A percentile compares a stretch with the other conserved stretches of the same genome.
phyloP scores from a whole-genome alignment of 2,888 invertebrate genomes.

The Axea sp. region DNA sequence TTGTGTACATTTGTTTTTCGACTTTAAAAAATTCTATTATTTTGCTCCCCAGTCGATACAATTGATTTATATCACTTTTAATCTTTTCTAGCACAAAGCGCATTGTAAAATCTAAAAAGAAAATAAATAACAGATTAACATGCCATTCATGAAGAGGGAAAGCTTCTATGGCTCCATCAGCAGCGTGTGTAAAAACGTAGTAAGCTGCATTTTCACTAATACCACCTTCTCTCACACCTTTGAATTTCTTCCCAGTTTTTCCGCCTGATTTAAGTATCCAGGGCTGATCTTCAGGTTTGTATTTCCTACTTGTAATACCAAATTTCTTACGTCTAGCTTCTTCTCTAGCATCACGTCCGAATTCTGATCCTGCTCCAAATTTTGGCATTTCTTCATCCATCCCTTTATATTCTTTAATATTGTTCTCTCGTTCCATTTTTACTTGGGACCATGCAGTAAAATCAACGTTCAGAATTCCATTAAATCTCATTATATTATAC shows the following conservation, averaged over 20 bases:
- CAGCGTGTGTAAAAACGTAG: constrained; percentile 98
- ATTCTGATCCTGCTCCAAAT: constrained; percentile 98
- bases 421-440: constrained; percentile 96
- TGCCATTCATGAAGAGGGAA: constrained; percentile 97
- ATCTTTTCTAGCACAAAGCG: too few species aligned
- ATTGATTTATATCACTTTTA: too few species aligned
- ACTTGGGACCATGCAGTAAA: constrained; percentile 93
- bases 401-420: constrained; percentile 93
- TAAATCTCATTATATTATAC: constrained; percentile 94
- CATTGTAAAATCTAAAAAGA: too few species aligned
- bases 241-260: constrained; percentile 90
- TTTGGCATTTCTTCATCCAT: constrained; percentile 95
- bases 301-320: constrained; percentile 92
- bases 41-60: too few species aligned
- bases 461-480: constrained; percentile 91
- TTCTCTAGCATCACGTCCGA: constrained; percentile 94
- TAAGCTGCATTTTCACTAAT: constrained; percentile 98
- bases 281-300: constrained; percentile 96
- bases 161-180: constrained; percentile 97
- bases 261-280: constrained; percentile 95
- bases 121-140: too few species aligned
- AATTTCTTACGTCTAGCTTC: constrained; percentile 96
- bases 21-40: too few species aligned
- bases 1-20: too few species aligned
- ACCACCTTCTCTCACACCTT: constrained; percentile 96